These are phyloP conservation scores for Ciconia maguari DNA, from an alignment of 2,113 vertebrate species.

Conservation along the genomic window DNA sequence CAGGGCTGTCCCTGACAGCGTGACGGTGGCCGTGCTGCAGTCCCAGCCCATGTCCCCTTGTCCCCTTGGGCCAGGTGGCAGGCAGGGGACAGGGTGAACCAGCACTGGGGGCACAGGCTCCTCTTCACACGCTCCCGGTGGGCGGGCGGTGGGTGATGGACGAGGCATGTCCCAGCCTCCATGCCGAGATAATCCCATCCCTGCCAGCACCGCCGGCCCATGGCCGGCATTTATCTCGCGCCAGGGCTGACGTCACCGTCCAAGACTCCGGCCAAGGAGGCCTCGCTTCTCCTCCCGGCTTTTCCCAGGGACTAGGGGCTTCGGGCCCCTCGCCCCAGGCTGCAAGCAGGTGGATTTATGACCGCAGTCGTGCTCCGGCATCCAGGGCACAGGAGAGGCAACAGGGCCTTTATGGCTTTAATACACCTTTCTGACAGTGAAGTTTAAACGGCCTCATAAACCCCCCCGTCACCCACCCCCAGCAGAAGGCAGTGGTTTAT, in stretches of 20 bases:
- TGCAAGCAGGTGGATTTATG: conserved; percentile 49
- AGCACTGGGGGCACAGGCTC: accelerated
- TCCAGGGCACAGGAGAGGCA: conserved; percentile 3
- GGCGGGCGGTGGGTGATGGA: background rate
- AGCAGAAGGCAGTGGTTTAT: conserved; percentile 56
- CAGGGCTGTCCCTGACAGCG: background rate
- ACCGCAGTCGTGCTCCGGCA: background rate
- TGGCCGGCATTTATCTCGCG: background rate
- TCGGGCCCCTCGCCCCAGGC: background rate
- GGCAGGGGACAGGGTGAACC: accelerated
- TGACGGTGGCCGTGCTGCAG: accelerated
- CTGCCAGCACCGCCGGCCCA: background rate
- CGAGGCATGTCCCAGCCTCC: background rate
- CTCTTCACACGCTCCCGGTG: accelerated
- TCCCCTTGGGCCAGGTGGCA: accelerated
- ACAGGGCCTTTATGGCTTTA: conserved; percentile 43
- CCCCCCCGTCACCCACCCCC: conserved; percentile 1
- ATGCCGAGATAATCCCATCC: background rate
- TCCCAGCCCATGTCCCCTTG: background rate
- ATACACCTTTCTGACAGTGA: conserved; percentile 65
- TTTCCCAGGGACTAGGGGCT: conserved; percentile 16
- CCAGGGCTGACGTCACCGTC: conserved; percentile 22
- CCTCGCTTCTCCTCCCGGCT: background rate
- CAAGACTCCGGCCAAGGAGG: background rate
- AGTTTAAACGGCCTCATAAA: conserved; percentile 66